Conservation (phyloP, 2,888 invertebrate genomes). For the Seira sanloemensis region DNA sequence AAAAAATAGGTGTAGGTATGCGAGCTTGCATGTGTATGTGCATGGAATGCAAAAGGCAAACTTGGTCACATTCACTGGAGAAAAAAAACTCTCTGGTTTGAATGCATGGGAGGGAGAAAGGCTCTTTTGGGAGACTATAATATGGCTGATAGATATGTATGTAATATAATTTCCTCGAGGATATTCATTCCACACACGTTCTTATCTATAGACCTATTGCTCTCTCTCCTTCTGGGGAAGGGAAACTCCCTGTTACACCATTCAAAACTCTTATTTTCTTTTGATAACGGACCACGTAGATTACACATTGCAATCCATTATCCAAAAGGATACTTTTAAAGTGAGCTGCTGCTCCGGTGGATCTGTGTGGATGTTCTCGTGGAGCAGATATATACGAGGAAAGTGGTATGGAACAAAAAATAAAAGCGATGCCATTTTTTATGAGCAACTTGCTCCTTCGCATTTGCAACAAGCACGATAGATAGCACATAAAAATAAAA, state of each 20-base stretch:
- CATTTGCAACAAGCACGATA: constrained; percentile 30
- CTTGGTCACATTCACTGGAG: background rate
- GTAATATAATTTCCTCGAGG: background rate
- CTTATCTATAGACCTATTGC: background rate
- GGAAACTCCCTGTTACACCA: background rate
- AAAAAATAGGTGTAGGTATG: background rate
- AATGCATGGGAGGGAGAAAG: constrained; percentile 1
- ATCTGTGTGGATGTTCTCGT: background rate
- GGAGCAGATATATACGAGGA: background rate
- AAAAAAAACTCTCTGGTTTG: too few species aligned
- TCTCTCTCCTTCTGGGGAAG: too few species aligned
- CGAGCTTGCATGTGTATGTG: background rate
- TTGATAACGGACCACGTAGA: background rate
- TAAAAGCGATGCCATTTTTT: background rate
- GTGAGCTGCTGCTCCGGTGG: too few species aligned
- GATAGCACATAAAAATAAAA: background rate
- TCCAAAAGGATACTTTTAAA: constrained; percentile 4
- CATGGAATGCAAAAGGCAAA: background rate
- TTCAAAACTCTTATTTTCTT: background rate
- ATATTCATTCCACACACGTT: background rate
- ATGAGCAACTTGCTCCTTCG: constrained; percentile 29
- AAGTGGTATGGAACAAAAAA: constrained; percentile 1
- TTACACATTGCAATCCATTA: constrained; percentile 4
- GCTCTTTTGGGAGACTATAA: background rate
- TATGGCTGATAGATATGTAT: background rate